Evolutionary conservation across 2,888 invertebrate species (phyloP).

Genomic region (Yponomeuta malinellus): DNA sequence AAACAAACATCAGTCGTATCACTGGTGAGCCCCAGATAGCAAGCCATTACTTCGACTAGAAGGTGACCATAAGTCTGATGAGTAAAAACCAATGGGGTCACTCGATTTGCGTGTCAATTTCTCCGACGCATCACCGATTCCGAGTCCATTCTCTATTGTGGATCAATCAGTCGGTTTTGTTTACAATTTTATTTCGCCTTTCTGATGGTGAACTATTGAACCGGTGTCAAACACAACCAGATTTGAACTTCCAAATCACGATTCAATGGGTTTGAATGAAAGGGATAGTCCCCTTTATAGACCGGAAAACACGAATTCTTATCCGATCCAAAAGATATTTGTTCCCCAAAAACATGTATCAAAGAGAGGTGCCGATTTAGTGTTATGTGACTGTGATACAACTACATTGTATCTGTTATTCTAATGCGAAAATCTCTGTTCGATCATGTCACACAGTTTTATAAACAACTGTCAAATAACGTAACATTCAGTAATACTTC

Average conservation of each 20-base stretch:
- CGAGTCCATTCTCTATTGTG: slow-evolving; percentile 12
- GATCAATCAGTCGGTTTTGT: slow-evolving; percentile 14
- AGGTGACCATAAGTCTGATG: background rate
- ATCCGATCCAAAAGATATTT: no score
- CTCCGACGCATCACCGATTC: slow-evolving; percentile 16
- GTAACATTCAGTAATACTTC: no score
- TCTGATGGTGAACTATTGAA: background rate
- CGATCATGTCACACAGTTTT: no score
- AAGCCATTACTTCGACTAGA: background rate
- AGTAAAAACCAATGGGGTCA: slow-evolving; percentile 12
- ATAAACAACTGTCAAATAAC: no score
- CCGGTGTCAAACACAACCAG: background rate
- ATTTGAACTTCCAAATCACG: background rate
- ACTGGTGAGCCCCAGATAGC: background rate
- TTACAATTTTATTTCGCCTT: background rate
- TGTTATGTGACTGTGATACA: no score
- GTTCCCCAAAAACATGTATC: no score
- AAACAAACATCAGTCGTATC: background rate
- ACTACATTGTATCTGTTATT: no score
- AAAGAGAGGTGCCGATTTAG: no score
- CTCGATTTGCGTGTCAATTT: slow-evolving; percentile 16
- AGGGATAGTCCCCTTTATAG: background rate
- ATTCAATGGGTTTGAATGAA: background rate
- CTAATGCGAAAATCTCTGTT: no score
- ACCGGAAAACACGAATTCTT: background rate